Evolutionary conservation across 2,113 vertebrate genomes (phyloP).

Genomic region (Otocyon megalotis): DNA sequence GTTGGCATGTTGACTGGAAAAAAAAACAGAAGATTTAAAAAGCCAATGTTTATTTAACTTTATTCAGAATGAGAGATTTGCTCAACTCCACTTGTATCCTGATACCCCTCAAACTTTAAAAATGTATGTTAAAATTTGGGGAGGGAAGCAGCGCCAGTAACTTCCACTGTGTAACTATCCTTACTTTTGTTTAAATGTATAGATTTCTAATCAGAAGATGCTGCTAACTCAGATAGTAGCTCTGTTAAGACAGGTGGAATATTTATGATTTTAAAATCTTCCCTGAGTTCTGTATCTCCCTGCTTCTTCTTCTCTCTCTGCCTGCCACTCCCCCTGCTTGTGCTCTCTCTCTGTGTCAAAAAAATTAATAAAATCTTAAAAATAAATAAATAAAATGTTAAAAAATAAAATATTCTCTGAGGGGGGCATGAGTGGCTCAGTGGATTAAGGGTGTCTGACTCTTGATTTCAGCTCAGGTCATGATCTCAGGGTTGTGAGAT

Average conservation of each 20-base stretch:
- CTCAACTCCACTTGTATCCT: background rate
- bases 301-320: too few species aligned
- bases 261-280: background rate
- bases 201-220: background rate
- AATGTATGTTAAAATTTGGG: background rate
- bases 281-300: too few species aligned
- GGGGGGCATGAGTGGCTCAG: background rate
- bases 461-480: background rate
- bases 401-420: background rate
- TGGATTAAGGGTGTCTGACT: background rate
- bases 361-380: too few species aligned
- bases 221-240: background rate
- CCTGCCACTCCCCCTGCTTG: too few species aligned
- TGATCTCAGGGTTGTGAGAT: background rate
- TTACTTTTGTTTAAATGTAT: background rate
- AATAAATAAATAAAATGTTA: too few species aligned
- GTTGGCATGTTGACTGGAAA: background rate
- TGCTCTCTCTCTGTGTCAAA: too few species aligned
- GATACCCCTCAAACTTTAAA: background rate
- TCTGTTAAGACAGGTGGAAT: background rate
- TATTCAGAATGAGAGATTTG: slow-evolving; percentile 31
- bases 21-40: background rate
- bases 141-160: background rate
- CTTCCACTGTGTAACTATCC: background rate
- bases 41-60: background rate